Percentiles rank a stretch among this genome's conserved stretches.
phyloP scores from a whole-genome alignment of 2,797 vertebrate genomes.

The Garrulus glandarius region DNA sequence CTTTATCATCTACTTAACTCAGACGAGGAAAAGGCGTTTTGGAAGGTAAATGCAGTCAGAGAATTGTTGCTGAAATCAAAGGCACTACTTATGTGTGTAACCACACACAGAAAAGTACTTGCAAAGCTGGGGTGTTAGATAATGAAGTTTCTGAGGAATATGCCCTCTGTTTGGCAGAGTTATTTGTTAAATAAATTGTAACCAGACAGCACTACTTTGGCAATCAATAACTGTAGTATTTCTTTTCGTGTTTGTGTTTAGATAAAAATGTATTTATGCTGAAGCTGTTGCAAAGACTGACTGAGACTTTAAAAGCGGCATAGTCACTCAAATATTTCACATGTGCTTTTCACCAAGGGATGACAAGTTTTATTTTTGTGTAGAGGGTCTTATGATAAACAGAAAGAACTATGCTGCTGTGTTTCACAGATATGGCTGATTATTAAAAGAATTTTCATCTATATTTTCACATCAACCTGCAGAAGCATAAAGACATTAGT shows the following conservation, averaged over 20 bases:
- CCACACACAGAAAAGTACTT: not conserved
- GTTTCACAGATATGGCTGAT: not conserved
- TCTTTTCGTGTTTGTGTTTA: not conserved
- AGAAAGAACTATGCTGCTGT: not conserved
- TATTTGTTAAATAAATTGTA: conserved; percentile 22
- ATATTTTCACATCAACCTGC: not conserved
- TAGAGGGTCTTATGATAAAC: not conserved
- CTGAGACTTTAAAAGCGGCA: not conserved
- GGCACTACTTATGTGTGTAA: not conserved
- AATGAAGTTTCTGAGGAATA: conserved; percentile 33
- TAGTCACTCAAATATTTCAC: not conserved
- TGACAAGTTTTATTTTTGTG: not conserved
- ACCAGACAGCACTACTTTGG: not conserved
- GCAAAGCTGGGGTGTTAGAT: conserved; percentile 19
- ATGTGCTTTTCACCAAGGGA: not conserved
- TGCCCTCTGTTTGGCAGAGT: not conserved
- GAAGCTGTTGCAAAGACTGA: not conserved
- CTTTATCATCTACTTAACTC: not conserved
- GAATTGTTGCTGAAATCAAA: conserved; percentile 7
- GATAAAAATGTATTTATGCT: conserved; percentile 16
- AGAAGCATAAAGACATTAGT: not conserved
- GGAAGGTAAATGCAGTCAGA: conserved; percentile 5
- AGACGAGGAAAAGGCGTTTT: conserved; percentile 1
- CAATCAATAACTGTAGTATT: not conserved
- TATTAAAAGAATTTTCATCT: not conserved